Conservation (phyloP, 2,113 vertebrate species). For the Sisor rabdophorus region DNA sequence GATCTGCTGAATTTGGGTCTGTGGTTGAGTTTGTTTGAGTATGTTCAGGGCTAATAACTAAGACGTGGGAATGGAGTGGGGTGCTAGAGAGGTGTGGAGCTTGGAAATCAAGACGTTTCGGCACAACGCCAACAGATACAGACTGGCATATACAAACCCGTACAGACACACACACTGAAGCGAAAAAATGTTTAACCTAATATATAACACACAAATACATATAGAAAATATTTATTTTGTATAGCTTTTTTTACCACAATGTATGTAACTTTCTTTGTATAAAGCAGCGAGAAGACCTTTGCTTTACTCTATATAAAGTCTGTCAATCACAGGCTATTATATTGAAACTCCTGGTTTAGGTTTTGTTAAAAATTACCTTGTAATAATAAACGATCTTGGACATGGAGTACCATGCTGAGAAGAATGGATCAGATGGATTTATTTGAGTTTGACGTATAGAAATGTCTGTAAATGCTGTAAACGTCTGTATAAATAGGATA, state of each 20-base stretch:
- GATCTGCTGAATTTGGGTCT: not conserved
- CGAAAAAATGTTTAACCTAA: not conserved
- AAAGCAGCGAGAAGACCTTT: not conserved
- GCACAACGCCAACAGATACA: constrained; percentile 3
- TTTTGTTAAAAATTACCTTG: not conserved
- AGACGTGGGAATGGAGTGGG: not conserved
- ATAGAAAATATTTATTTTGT: not conserved
- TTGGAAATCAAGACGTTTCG: constrained; percentile 11
- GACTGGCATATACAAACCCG: not conserved
- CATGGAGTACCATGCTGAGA: not conserved
- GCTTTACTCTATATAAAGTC: not conserved
- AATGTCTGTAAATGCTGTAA: too few relatives aligned
- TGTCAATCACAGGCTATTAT: not conserved
- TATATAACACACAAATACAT: not conserved
- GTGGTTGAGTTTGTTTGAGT: not conserved
- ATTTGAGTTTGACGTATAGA: too few relatives aligned
- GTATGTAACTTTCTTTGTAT: not conserved
- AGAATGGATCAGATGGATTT: not conserved
- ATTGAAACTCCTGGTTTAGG: not conserved
- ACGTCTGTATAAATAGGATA: too few relatives aligned
- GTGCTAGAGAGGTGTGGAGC: not conserved
- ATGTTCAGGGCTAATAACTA: not conserved
- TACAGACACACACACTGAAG: not conserved
- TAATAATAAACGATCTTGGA: not conserved
- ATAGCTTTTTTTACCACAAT: not conserved